Evolutionary conservation across 92 coral and sea anemone species (phyloP).

Genomic region (Blastomussa wellsi): DNA sequence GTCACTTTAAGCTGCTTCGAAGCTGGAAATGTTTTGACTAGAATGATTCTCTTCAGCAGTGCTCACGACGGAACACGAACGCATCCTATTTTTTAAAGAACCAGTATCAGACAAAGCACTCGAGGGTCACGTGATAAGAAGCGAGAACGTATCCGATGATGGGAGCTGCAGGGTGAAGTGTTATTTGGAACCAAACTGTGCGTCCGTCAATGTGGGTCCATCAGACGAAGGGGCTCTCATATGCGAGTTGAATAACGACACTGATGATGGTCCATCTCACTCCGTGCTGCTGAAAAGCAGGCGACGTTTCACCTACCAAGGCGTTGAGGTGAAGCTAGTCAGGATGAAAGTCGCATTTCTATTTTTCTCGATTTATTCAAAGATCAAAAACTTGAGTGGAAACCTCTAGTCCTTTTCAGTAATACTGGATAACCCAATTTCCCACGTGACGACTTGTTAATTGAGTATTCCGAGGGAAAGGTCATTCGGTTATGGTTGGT

Average conservation of each 20-base stretch:
- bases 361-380: no score
- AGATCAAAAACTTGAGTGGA: no score
- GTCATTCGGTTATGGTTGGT: no score
- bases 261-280: not conserved
- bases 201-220: not conserved
- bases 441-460: no score
- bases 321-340: not conserved
- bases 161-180: not conserved
- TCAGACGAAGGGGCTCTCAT: not conserved
- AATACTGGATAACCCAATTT: no score
- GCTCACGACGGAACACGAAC: not conserved
- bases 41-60: not conserved
- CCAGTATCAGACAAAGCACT: not conserved
- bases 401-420: no score
- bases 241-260: not conserved
- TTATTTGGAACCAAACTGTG: not conserved
- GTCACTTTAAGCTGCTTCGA: no score
- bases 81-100: not conserved
- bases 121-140: not conserved
- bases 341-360: no score
- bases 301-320: not conserved
- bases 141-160: not conserved
- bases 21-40: no score
- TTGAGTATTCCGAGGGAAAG: no score
- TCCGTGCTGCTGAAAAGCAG: not conserved